A percentile compares a stretch with the other conserved stretches of the same genome.
phyloP scores from a whole-genome alignment of 2,113 vertebrate species.

The Rhabdornis inornatus region DNA sequence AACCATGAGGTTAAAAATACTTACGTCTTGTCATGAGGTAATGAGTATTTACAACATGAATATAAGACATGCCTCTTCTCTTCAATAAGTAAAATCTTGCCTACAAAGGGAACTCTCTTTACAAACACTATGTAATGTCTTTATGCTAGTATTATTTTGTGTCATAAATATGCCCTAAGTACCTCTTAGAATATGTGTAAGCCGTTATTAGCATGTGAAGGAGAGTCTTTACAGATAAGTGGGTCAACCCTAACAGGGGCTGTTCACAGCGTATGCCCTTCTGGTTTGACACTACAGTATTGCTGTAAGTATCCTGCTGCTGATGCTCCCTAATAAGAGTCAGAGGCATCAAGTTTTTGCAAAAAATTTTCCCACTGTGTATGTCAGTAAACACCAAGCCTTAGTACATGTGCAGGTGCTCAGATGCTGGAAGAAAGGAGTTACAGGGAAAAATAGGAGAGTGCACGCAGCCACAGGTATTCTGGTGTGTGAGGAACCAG shows the following conservation, averaged over 20 bases:
- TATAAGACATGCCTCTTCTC: not conserved
- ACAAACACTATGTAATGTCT: fast-evolving
- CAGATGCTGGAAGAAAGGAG: not conserved
- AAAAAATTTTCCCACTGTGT: fast-evolving
- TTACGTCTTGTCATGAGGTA: not conserved
- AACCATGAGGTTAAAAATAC: not conserved
- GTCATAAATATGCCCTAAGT: not conserved
- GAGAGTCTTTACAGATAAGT: not conserved
- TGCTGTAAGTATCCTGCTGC: not conserved
- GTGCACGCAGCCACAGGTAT: fast-evolving
- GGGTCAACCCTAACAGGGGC: not conserved
- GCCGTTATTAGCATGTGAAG: not conserved
- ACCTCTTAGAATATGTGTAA: not conserved
- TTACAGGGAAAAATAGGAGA: not conserved
- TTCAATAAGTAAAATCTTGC: not conserved
- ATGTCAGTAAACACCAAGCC: not conserved
- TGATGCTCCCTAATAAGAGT: not conserved
- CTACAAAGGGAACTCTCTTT: not conserved
- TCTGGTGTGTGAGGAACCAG: not conserved
- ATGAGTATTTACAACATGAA: not conserved
- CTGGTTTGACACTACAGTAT: not conserved
- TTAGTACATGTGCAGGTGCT: not conserved
- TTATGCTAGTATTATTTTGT: not conserved
- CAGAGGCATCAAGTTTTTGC: not conserved
- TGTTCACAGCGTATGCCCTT: not conserved